Base-by-base conservation (phyloP, 2,888 invertebrate species). In the Spodoptera picta region DNA sequence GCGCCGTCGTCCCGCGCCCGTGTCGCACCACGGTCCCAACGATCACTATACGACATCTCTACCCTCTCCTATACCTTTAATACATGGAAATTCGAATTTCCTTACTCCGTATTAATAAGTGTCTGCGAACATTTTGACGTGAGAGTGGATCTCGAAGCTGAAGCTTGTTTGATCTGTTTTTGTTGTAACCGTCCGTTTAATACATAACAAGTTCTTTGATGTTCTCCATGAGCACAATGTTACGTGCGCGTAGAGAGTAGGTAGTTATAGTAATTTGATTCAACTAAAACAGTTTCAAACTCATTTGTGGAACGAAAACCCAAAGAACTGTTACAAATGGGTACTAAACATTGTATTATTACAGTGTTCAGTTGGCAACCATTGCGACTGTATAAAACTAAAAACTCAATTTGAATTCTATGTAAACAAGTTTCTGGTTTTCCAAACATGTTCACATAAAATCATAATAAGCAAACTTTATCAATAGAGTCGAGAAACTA, bases 401-500 rank as follows among this genome's bases (percentile, higher is more conserved):
- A 92, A 92, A 89, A 87, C 84, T 85, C 84, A 73, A 92, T 92
- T 90, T 89, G 87, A 89, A 90, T 92, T 92, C 87, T 85, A 90
- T 92, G 90, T 91, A 92, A 92, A 93, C 90, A 92, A 93, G 89
- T 91, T 87, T 85, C 88, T 83, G 86, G 84, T 69, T 88, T 87
- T 83, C 83, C 85, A 86, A 91, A 89, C 87, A 90, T 89, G 87
- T 89, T 90, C 89, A 85, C 90, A 90, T 92, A 89, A 90, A 92
- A 92, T 87, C 79, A 84, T 90, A 90, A 92, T 90, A 90, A 87
- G 85, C 86, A 79, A 93, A 93, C 90, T 93, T 92, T 89, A 81
- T 81, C 90, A 82, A 92, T 91, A 86, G 87, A 84, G 85, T 86
- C 81, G 79, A 27, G 78, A 85, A 87, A 87, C 81, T 87, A 71